Evolutionary conservation across 2,797 vertebrate genomes (phyloP), one percentile per base, ranked within the genome.

Genomic region (Avahi laniger): DNA sequence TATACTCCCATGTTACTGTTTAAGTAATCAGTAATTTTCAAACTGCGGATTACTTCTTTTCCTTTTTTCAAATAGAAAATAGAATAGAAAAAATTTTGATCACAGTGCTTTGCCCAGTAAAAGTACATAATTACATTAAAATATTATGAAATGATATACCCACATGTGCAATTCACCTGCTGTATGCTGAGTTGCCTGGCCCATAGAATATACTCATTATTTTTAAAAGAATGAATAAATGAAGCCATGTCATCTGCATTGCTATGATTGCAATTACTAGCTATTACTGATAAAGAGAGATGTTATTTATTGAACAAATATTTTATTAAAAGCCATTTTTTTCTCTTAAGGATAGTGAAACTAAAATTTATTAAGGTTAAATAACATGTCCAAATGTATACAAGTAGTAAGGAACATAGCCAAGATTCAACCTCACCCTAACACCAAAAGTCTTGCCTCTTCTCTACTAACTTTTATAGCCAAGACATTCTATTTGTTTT

Each of bases 11-110:
- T 18, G 15, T 22, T 90, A 35, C 11, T 87, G 57, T 38, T 80
- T 57, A 84, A 41, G 54, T 89, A 72, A 73, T 43, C 5, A 92
- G 48, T 43, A 67, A 92, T 81, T 80, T 92, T 95, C 50, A 82
- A 92, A 82, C 5, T 57, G 22, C 2, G 30, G 33, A 46, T 24
- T 75, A n/a, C 26, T 87, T 87, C 14, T 33, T 70, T 38, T 76
- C 33, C 15, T 43, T 61, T 89, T 46, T 73, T 41, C 11, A 84
- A 73, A 72, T 43, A 22, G 24, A 73, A 93, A 93, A 84, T 2
- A 81, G n/a, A 83, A 59, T 2, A n/a, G 11, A 76, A 67, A 78
- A 78, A 78, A 89, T 8, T 6, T 26, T 84, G 70, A 50, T 46
- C n/a, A 38, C 26, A 85, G 5, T n/a, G 20, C 46, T 90, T 85